Evolutionary conservation across 2,888 invertebrate genomes (phyloP), one percentile per base, ranked within the genome.

Genomic region (Dinocampus coccinellae): DNA sequence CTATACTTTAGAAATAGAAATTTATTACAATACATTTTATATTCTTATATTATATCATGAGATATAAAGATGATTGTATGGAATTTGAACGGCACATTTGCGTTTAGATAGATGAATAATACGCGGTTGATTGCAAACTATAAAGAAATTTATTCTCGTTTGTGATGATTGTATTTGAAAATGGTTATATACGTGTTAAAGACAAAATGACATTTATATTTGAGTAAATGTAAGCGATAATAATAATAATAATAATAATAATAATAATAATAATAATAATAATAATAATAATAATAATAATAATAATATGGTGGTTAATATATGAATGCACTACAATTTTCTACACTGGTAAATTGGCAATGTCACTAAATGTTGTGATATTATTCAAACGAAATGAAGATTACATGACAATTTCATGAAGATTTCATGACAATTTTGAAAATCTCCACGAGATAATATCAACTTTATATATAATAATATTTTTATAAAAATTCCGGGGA

Each of bases 101-200:
- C 9, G 39, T 63, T 47, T 29, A 42, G n/a, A 58, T 47, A 24
- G 9, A 13, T 26, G 29, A 29, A 11, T 9, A 47, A 24, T 9
- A 22, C n/a, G 16, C 20, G 42, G 26, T 47, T 42, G 47, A 63
- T 63, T 26, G 29, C 7, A 42, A 63, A 26, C 22, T 63, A 63
- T 63, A 4, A 36, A 10, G 9, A 63, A 47, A 47, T 63, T 63
- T 42, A 47, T 63, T 63, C 16, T 26, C 26, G 16, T 26, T 63
- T 20, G 10, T 10, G 29, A 26, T 55, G 47, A 47, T 55, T 55
- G 55, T 55, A 29, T 3, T 58, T 58, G 58, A 58, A n/a, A 58
- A 58, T 33, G 13, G 16, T 58, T 47, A 47, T n/a, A n/a, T 47
- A 16, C 16, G 47, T 47, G 9, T 47, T 47, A 47, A 47, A 47